Conservation (phyloP, 2,888 invertebrate genomes). For the Tachina grossa region DNA sequence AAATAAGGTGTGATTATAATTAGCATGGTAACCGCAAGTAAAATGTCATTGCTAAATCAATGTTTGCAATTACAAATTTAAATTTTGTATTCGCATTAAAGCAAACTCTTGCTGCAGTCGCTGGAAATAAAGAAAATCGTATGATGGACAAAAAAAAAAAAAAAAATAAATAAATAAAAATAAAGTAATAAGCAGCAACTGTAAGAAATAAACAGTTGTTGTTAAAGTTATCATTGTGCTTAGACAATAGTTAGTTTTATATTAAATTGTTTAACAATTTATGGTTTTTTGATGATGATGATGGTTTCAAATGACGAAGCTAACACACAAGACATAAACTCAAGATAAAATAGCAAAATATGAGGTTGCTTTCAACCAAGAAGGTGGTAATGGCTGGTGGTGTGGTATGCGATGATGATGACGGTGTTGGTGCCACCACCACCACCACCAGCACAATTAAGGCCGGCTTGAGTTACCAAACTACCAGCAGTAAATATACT, state of each 20-base stretch:
- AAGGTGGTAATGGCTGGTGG: constrained; percentile 36
- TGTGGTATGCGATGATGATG: constrained; percentile 3
- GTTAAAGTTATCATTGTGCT: constrained; percentile 64
- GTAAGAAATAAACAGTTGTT: constrained; percentile 53
- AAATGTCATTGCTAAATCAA: constrained; percentile 45
- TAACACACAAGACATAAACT: constrained; percentile 67
- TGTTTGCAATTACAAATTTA: constrained; percentile 33
- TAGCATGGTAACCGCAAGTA: constrained; percentile 25
- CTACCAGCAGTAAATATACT: constrained; percentile 63
- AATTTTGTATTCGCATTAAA: constrained; percentile 34
- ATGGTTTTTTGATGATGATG: constrained; percentile 71
- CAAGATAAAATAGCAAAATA: constrained; percentile 62
- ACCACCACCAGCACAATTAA: constrained; percentile 22
- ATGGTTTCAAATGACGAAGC: constrained; percentile 69
- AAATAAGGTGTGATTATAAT: constrained; percentile 52
- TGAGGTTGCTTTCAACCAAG: constrained; percentile 46
- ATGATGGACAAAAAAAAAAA: background rate
- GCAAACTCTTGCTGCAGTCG: constrained; percentile 25
- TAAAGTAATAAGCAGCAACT: background rate
- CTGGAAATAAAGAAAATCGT: background rate
- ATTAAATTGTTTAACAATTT: constrained; percentile 71
- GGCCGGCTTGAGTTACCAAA: constrained; percentile 55
- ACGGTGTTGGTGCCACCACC: constrained; percentile 19
- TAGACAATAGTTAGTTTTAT: constrained; percentile 68
- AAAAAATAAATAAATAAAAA: constrained; percentile 10